These are phyloP conservation scores for Penaeus vannamei DNA, from an alignment of 1,140 invertebrate genomes.

Conservation along the genomic window DNA sequence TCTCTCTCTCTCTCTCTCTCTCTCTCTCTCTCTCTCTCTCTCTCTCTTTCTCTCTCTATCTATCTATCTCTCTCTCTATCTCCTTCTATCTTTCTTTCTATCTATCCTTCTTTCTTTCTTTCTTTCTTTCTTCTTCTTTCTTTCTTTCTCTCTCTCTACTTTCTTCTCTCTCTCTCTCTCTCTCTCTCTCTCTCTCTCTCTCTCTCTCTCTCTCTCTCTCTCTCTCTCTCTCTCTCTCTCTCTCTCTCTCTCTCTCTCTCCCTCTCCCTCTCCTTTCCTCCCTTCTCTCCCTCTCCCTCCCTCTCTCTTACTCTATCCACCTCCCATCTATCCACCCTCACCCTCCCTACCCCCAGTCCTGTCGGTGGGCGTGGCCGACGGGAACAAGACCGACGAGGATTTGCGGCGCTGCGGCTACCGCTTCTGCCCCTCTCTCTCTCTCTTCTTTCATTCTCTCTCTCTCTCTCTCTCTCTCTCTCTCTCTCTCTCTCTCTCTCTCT, in stretches of 20 bases:
- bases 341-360: constrained; percentile 2
- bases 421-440: constrained; percentile 68
- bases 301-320: not conserved
- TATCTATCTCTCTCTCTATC: no score
- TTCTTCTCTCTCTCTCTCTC: not conserved
- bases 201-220: not conserved
- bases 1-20: not conserved
- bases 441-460: not conserved
- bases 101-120: not conserved
- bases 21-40: not conserved
- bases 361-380: constrained; percentile 19
- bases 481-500: not conserved
- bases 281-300: not conserved
- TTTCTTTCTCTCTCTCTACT: no score
- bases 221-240: not conserved
- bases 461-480: not conserved
- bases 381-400: constrained; percentile 1
- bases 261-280: no score
- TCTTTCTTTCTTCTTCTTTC: not conserved
- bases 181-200: no score
- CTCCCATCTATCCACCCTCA: not conserved
- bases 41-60: not conserved
- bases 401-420: constrained; percentile 29
- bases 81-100: not conserved
- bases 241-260: no score